These are phyloP conservation scores for Spheniscus humboldti DNA, from an alignment of 2,797 vertebrate genomes.

Conservation along the genomic window DNA sequence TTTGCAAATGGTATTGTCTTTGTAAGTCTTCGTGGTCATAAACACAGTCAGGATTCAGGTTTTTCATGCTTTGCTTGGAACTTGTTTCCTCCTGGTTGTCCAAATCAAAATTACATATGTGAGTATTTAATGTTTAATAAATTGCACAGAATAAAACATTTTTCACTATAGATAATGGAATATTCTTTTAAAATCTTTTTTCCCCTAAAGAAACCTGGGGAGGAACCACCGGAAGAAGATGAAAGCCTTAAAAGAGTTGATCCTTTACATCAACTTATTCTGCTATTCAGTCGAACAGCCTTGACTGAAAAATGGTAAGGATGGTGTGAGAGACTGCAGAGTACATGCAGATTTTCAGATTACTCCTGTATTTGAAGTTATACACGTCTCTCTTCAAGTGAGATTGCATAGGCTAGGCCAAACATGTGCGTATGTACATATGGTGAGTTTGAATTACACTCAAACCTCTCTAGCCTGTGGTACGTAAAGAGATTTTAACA, in stretches of 20 bases:
- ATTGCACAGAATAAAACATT: not conserved
- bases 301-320: slow-evolving; percentile 94
- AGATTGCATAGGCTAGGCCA: not conserved
- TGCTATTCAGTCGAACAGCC: slow-evolving; percentile 93
- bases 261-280: slow-evolving; percentile 93
- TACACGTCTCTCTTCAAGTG: not conserved
- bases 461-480: not conserved
- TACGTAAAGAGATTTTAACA: not conserved
- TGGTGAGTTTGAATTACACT: not conserved
- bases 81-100: not conserved
- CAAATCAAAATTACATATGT: not conserved
- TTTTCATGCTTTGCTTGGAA: not conserved
- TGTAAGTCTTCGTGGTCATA: not conserved
- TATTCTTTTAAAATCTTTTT: not conserved
- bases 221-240: slow-evolving; percentile 84
- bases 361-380: not conserved
- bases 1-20: not conserved
- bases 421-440: rapidly evolving
- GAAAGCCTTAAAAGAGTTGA: slow-evolving; percentile 86
- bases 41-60: not conserved
- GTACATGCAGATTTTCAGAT: not conserved
- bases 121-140: not conserved
- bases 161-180: not conserved
- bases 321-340: not conserved
- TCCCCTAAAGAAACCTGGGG: slow-evolving; percentile 72